Evolutionary conservation across 2,797 vertebrate genomes (phyloP).

Genomic region (Sebastes minor): DNA sequence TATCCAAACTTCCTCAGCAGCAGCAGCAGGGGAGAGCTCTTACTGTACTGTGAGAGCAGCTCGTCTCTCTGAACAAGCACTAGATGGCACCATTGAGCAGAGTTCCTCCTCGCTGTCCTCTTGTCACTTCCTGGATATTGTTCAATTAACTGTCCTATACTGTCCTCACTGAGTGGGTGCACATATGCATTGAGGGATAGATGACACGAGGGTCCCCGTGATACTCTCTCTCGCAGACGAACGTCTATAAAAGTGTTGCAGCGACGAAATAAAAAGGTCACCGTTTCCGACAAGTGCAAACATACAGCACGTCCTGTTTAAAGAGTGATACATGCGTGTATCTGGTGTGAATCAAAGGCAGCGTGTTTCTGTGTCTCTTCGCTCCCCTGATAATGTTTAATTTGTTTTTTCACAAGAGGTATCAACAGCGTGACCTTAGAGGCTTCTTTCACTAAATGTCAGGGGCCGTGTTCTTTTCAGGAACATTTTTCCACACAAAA

Average conservation of each 20-base stretch:
- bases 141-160: slow-evolving; percentile 71
- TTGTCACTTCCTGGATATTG: slow-evolving; percentile 65
- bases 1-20: slow-evolving; percentile 77
- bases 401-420: slow-evolving; percentile 59
- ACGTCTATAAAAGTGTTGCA: slow-evolving; percentile 53
- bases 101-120: slow-evolving; percentile 45
- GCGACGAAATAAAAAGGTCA: slow-evolving; percentile 64
- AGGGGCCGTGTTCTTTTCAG: slow-evolving; percentile 57
- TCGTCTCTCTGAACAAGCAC: slow-evolving; percentile 29
- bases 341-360: slow-evolving; percentile 65
- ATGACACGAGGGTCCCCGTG: slow-evolving; percentile 57
- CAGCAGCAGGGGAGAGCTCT: slow-evolving; percentile 42
- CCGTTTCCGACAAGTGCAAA: slow-evolving; percentile 56
- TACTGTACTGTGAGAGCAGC: slow-evolving; percentile 24
- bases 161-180: slow-evolving; percentile 60
- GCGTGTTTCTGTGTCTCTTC: slow-evolving; percentile 48
- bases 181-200: slow-evolving; percentile 63
- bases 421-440: slow-evolving; percentile 61
- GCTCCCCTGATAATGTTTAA: slow-evolving; percentile 60
- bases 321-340: slow-evolving; percentile 69
- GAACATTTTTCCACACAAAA: slow-evolving; percentile 48
- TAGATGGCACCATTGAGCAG: slow-evolving; percentile 87
- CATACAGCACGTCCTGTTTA: slow-evolving; percentile 50
- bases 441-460: slow-evolving; percentile 72
- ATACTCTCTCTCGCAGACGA: slow-evolving; percentile 61